These are phyloP conservation scores for Platysternon megacephalum DNA, from an alignment of 2,113 vertebrate species.

Conservation along the genomic window DNA sequence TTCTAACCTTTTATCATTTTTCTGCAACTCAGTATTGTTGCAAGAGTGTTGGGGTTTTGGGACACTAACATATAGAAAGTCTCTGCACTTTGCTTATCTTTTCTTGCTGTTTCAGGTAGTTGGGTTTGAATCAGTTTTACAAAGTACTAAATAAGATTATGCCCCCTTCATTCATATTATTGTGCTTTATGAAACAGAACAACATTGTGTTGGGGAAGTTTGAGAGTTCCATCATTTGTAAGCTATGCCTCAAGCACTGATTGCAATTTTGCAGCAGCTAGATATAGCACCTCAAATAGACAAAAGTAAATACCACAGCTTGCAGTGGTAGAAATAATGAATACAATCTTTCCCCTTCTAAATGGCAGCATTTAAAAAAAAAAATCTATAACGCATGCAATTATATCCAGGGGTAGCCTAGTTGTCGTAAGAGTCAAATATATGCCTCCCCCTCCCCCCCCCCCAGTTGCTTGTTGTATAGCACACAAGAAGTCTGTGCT, in stretches of 20 bases:
- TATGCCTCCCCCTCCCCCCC: too few species aligned
- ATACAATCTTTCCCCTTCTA: not conserved
- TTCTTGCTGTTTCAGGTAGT: not conserved
- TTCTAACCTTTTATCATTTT: too few species aligned
- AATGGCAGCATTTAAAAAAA: not conserved
- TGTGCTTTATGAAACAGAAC: not conserved
- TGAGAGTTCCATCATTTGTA: not conserved
- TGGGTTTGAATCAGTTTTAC: not conserved
- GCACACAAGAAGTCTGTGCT: not conserved
- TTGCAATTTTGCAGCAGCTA: not conserved
- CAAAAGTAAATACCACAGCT: not conserved
- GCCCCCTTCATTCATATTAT: fast-evolving
- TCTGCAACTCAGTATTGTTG: not conserved
- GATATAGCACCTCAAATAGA: not conserved
- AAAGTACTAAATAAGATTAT: not conserved
- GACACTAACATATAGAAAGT: not conserved
- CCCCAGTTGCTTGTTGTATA: too few species aligned
- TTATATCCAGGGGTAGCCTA: not conserved
- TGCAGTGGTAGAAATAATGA: not conserved
- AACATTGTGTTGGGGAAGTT: not conserved
- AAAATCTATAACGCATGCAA: not conserved
- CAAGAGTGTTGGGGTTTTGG: not conserved
- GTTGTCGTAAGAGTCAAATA: too few species aligned
- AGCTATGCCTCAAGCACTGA: not conserved
- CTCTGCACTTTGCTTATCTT: not conserved